Evolutionary conservation across 1,140 invertebrate species (phyloP).

Genomic region (Gonatopus flavifemur): DNA sequence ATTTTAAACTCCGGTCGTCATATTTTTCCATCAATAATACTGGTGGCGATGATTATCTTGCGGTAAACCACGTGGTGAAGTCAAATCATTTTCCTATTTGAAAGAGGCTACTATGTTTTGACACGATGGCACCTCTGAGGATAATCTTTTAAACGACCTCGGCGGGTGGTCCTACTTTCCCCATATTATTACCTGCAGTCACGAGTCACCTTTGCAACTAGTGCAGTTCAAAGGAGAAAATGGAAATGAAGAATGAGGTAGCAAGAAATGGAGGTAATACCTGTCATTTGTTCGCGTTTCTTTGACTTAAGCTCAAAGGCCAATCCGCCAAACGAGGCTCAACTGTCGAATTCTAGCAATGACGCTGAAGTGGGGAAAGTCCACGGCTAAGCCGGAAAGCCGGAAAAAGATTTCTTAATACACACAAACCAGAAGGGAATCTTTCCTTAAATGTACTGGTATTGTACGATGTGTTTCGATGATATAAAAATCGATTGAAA

Average conservation of each 20-base stretch:
- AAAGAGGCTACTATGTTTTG: constrained; percentile 45
- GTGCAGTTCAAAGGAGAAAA: no score
- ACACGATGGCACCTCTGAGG: constrained; percentile 49
- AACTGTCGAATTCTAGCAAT: constrained; percentile 4
- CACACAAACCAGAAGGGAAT: no score
- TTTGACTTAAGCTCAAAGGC: constrained; percentile 37
- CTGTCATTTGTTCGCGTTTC: constrained; percentile 17
- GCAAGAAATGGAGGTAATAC: no score
- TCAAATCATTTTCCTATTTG: constrained; percentile 45
- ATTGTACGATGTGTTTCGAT: no score
- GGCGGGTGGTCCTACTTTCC: constrained; percentile 48
- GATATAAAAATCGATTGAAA: no score
- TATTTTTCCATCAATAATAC: no score
- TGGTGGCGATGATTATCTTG: no score
- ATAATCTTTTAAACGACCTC: constrained; percentile 53
- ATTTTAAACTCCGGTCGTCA: no score
- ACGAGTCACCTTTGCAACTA: constrained; percentile 31
- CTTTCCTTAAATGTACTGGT: no score
- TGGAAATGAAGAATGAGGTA: no score
- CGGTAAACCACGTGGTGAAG: constrained; percentile 33
- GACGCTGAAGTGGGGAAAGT: constrained; percentile 17
- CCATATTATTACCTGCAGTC: no score
- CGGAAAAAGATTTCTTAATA: no score
- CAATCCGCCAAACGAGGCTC: constrained; percentile 23
- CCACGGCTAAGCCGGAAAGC: constrained; percentile 12